Evolutionary conservation across 2,888 invertebrate genomes (phyloP), one percentile per base, ranked within the genome.

Genomic region (Rhingia campestris): DNA sequence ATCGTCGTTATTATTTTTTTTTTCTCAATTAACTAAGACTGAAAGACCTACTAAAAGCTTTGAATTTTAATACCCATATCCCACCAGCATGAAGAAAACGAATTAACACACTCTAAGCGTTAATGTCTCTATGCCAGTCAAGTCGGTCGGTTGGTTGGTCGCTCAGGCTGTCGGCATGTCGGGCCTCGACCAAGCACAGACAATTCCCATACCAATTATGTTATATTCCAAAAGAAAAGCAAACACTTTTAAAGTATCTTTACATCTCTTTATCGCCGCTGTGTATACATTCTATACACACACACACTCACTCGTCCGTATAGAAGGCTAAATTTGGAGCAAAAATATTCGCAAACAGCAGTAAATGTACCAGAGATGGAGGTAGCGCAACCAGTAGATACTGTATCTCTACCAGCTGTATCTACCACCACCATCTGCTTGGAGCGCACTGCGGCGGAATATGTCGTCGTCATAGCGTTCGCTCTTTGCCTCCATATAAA

Each of bases 161-260:
- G 39, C 63, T 49, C 22, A 22, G 22, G n/a, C 39, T 51, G 45
- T 22, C 14, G 39, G 35, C 32, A 51, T 22, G 22, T 22, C 30
- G 30, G 51, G 35, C 35, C 10, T 6, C 49, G 39, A 49, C 12
- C 73, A 64, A 69, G 53, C 22, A 51, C 79, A 82, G 82, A 73
- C 73, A 73, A 69, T 82, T 77, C 77, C 82, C 82, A 82, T 73
- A 79, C 79, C 79, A 73, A 79, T 82, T 82, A 82, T 82, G 79
- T 82, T 77, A 82, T 73, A 63, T 73, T 51, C 41, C 39, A 49
- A 45, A 49, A 56, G 39, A 22, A 64, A 33, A 56, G 56, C 58
- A 72, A 77, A 77, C 67, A 64, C 81, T 70, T 70, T 43, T 37
- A 56, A 70, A 72, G 61, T 64, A 66, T 67, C 41, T 56, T 54